Conservation (phyloP, 2,888 invertebrate genomes). For the Emesis furor region DNA sequence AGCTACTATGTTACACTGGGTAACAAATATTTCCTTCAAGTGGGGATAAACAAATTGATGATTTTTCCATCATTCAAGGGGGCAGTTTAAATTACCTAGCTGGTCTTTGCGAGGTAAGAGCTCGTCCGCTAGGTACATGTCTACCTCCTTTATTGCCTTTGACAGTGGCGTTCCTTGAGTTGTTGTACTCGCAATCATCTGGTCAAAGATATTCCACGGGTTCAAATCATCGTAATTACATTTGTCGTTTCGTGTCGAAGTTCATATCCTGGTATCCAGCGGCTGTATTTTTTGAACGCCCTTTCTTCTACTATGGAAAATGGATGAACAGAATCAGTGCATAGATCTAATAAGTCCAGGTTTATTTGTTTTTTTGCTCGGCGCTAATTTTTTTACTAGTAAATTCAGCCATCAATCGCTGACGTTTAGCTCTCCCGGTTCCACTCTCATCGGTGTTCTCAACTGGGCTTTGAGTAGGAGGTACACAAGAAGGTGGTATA, state of each 20-base stretch:
- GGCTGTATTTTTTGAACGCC: conserved; percentile 20
- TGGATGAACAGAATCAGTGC: conserved; percentile 16
- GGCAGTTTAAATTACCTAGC: conserved; percentile 56
- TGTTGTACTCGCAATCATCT: conserved; percentile 31
- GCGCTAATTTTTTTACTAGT: conserved; percentile 26
- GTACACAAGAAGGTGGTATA: too few species aligned
- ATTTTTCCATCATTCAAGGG: conserved; percentile 65
- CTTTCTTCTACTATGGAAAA: conserved; percentile 29
- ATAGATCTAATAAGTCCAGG: conserved; percentile 20
- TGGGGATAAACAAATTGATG: conserved; percentile 54
- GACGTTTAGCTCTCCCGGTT: conserved; percentile 8
- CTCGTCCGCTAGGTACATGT: conserved; percentile 64
- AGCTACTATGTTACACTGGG: conserved; percentile 57
- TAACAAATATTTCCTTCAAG: conserved; percentile 37
- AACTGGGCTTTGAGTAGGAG: not conserved
- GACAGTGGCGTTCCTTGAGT: conserved; percentile 62
- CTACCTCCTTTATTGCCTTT: conserved; percentile 63
- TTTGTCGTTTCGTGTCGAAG: too few species aligned
- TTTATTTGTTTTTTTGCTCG: conserved; percentile 30
- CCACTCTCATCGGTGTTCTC: conserved; percentile 10
- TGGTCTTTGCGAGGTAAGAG: conserved; percentile 39
- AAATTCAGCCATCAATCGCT: conserved; percentile 6
- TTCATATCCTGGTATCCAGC: conserved; percentile 73
- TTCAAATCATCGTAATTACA: not conserved
- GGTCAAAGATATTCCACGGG: conserved; percentile 59